Base-by-base conservation (phyloP, 2,113 vertebrate species). In the Hydropotes inermis region DNA sequence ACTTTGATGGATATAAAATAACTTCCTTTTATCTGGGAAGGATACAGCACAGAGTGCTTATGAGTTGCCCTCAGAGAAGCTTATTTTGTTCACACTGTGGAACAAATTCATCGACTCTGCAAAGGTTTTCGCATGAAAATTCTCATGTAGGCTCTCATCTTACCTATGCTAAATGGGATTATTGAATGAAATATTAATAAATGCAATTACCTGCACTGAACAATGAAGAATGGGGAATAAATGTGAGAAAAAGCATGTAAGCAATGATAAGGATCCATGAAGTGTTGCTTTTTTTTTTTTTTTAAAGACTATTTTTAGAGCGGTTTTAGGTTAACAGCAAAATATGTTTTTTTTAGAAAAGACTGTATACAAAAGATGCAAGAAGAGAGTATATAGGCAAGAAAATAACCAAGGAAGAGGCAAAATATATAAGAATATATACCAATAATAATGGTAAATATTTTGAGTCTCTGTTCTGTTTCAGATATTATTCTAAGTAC, bases 1-100 rank as follows among this genome's bases (percentile, higher is more conserved):
- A 78, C 92, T 89, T 97, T 64, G 78, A 91, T 95, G 60, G 87
- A 57, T 93, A 89, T 82, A 91, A 95, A 97, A 96, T 50, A 86
- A 25, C 47, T 91, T 23, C 12, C 9, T 94, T 96, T 91, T 95
- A 97, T 87, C 87, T 96, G 39, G 47, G 82, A 98, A 92, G 39
- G 25, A 52, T 89, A 92, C 11, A 94, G 52, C 45, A 91, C 23
- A 87, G 15, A 87, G n/a, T 81, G 30, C 57, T 96, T 93, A 82
- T 86, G 67, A 94, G 82, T 95, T 94, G 4, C 52, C 54, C 33
- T 60, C 12, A 87, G 36, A 87, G 47, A 91, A 92, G 74, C 57
- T 89, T 89, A 90, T 93, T 97, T 96, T 95, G 64, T 55, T 96
- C 57, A 50, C 79, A 16, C 25, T 74, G 9, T 91, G 82, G 81